A percentile compares a stretch with the other conserved stretches of the same genome.
Conservation (phyloP, 1,140 invertebrate species). For the Calycopis cecrops region DNA sequence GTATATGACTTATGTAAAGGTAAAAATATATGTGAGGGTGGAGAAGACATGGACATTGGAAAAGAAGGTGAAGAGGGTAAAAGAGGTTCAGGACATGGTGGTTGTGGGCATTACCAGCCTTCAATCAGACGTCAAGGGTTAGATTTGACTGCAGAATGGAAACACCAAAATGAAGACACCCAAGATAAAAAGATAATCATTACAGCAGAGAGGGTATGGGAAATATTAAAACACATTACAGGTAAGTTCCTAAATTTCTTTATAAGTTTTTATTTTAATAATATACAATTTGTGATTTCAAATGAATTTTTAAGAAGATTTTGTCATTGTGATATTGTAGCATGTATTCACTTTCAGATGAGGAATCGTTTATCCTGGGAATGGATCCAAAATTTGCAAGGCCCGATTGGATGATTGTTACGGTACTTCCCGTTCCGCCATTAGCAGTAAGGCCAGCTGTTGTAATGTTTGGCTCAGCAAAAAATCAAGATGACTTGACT, state of each 20-base stretch:
- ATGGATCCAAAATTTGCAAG: slow-evolving; percentile 97
- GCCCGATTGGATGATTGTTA: slow-evolving; percentile 99
- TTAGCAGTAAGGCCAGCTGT: slow-evolving; percentile 95
- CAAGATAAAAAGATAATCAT: slow-evolving; percentile 96
- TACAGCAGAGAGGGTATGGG: slow-evolving; percentile 95
- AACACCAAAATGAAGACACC: slow-evolving; percentile 97
- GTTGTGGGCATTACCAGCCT: slow-evolving; percentile 98
- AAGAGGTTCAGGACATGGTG: slow-evolving; percentile 89
- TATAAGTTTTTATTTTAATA: background rate
- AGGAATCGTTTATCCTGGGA: slow-evolving; percentile 96
- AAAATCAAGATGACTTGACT: slow-evolving; percentile 99
- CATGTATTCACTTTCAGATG: slow-evolving; percentile 78
- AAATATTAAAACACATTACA: slow-evolving; percentile 97
- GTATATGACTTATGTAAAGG: slow-evolving; percentile 99
- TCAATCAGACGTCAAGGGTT: slow-evolving; percentile 91
- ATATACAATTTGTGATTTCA: too few relatives aligned
- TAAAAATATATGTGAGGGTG: slow-evolving; percentile 98
- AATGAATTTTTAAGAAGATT: too few relatives aligned
- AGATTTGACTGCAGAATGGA: slow-evolving; percentile 97
- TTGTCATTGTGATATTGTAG: background rate
- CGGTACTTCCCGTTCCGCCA: slow-evolving; percentile 97
- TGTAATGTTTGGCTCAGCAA: slow-evolving; percentile 98
- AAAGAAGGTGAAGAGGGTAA: slow-evolving; percentile 84
- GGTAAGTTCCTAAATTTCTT: slow-evolving; percentile 51
- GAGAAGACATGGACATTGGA: slow-evolving; percentile 96